phyloP scores from a whole-genome alignment of 2,888 invertebrate species.

The Cyclophora punctaria region DNA sequence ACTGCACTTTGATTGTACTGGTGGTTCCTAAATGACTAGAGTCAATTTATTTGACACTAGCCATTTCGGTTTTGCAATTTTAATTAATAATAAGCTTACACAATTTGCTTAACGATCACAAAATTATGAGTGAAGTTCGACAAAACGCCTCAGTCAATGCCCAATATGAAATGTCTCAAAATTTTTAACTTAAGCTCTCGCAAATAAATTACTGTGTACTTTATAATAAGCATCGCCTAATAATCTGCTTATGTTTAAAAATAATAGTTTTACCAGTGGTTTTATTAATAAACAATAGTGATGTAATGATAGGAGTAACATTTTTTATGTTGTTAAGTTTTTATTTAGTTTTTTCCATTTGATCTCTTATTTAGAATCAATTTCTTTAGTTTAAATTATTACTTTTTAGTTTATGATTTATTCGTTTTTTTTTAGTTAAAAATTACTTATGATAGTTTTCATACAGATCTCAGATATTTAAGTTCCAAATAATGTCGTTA shows the following conservation, averaged over 20 bases:
- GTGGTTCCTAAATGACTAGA: constrained; percentile 53
- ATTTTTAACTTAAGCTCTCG: background rate
- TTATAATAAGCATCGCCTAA: constrained; percentile 3
- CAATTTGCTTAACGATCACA: constrained; percentile 45
- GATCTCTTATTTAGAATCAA: constrained; percentile 61
- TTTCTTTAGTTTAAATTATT: constrained; percentile 59
- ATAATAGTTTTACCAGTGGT: constrained; percentile 10
- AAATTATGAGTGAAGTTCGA: constrained; percentile 72
- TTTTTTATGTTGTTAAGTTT: constrained; percentile 61
- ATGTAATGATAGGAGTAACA: constrained; percentile 22
- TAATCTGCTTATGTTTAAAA: constrained; percentile 6
- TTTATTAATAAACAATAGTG: constrained; percentile 13
- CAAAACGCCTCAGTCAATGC: constrained; percentile 47
- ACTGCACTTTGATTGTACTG: constrained; percentile 74
- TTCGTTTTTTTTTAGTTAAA: constrained; percentile 27
- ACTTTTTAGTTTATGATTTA: constrained; percentile 24
- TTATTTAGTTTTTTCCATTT: constrained; percentile 58
- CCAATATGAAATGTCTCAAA: background rate
- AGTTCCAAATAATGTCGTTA: constrained; percentile 69
- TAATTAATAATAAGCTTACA: constrained; percentile 42
- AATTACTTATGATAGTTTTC: constrained; percentile 15
- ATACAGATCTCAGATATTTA: constrained; percentile 65
- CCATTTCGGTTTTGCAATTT: constrained; percentile 39
- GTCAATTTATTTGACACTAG: constrained; percentile 24
- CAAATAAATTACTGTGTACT: constrained; percentile 1